Conservation (phyloP, 2,888 invertebrate genomes). For the Chalcis sispes region DNA sequence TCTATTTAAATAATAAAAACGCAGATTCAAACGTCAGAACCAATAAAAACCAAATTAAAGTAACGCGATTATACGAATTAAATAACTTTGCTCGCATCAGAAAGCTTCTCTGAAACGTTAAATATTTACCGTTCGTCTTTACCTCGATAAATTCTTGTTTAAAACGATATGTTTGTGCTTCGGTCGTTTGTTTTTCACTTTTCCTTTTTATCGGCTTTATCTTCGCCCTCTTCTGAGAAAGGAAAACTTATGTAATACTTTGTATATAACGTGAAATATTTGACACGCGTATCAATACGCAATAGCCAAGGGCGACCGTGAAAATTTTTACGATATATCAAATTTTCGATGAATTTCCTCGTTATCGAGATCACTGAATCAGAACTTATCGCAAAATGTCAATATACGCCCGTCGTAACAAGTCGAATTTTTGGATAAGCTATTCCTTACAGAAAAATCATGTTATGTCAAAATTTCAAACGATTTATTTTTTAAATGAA, state of each 20-base stretch:
- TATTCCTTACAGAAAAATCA: too few relatives aligned
- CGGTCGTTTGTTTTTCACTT: background rate
- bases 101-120: constrained; percentile 8
- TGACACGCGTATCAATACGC: background rate
- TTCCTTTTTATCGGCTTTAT: background rate
- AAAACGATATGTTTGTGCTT: constrained; percentile 6
- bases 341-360: constrained; percentile 9
- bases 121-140: constrained; percentile 31
- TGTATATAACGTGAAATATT: background rate
- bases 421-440: background rate
- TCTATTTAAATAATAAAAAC: too few relatives aligned
- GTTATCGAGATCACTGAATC: constrained; percentile 15
- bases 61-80: constrained; percentile 20
- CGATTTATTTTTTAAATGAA: too few relatives aligned
- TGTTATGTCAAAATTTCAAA: too few relatives aligned
- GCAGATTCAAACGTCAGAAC: too few relatives aligned
- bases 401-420: background rate
- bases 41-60: constrained; percentile 27
- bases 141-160: background rate
- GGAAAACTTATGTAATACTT: background rate
- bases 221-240: background rate
- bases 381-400: constrained; percentile 7
- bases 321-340: constrained; percentile 26
- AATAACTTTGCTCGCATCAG: constrained; percentile 8
- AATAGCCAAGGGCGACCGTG: background rate